phyloP scores from a whole-genome alignment of 64 coral and sea anemone genomes.

The Porites lutea region DNA sequence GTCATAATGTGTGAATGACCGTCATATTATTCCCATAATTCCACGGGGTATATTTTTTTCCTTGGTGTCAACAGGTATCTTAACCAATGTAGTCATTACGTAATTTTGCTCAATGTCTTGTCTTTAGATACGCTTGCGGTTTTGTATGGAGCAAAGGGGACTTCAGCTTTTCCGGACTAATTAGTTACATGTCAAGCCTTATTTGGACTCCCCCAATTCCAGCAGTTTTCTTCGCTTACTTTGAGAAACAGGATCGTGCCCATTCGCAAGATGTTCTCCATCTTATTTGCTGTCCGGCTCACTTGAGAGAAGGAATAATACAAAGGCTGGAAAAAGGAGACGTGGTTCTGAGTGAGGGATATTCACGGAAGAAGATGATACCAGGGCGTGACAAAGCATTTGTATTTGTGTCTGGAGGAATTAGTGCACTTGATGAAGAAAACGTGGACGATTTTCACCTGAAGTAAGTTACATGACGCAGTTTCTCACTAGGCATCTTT shows the following conservation, averaged over 20 bases:
- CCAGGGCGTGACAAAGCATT: constrained; percentile 3
- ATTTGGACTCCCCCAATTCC: background rate
- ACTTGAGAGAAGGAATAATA: background rate
- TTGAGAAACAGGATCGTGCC: background rate
- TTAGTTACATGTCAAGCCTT: constrained; percentile 3
- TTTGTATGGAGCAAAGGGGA: constrained; percentile 6
- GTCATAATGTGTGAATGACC: too few relatives aligned
- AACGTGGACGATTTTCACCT: background rate
- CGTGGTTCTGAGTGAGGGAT: background rate
- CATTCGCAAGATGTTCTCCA: constrained; percentile 33
- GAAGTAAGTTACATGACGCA: background rate
- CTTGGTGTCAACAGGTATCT: too few relatives aligned
- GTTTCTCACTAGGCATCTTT: too few relatives aligned
- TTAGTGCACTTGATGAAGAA: background rate
- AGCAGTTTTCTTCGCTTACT: constrained; percentile 39
- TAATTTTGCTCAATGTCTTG: background rate
- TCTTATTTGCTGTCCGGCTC: constrained; percentile 17
- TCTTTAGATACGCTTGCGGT: background rate
- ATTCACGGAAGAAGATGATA: background rate
- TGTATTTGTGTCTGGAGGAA: constrained; percentile 12
- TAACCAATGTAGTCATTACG: too few relatives aligned
- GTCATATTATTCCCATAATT: too few relatives aligned
- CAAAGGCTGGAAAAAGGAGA: background rate
- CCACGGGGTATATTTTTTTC: too few relatives aligned
- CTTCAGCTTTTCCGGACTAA: background rate